Base-by-base conservation (phyloP, 2,797 vertebrate species). In the Oreochromis grahami region DNA sequence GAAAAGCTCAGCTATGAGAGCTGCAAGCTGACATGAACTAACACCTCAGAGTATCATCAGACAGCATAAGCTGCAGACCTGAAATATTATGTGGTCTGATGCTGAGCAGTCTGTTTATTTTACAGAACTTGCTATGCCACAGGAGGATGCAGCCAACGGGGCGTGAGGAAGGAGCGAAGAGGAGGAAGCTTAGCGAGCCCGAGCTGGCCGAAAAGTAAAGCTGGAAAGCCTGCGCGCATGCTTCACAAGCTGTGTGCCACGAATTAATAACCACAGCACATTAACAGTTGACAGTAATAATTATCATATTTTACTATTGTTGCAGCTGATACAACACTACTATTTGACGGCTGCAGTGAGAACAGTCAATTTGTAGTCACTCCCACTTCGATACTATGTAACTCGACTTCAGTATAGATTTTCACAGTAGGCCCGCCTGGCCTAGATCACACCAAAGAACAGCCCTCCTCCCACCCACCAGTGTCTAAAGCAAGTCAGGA, bases 81-180 rank as follows among this genome's bases (percentile, higher is more conserved):
- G 56, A 88, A 81, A 84, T 77, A 88, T 86, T 48, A 89, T 51
- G 76, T 83, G 84, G 76, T 87, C 86, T 48, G 7, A 81, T 79
- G 91, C 83, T 89, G 84, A 70, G 76, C 82, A 78, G 83, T 84
- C 68, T 84, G 82, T 91, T 90, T 88, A 77, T 81, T 87, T 86
- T 89, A 82, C 63, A 84, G 58, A 87, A 36, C n/a, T 87, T 21
- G 9, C 79, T 68, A 76, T 79, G 81, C 85, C 85, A 89, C 74
- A 24, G 63, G 72, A 90, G 78, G 81, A 87, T 9, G 78, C 70
- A 83, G 86, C 83, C 83, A 89, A 78, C 34, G n/a, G 90, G 82
- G 88, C 79, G 58, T 83, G 84, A 83, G 79, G 83, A 88, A 65
- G 51, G 80, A 87, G 55, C 4, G 5, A 32, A 38, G 81, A 85